Conservation (phyloP, 2,888 invertebrate genomes). For the Limnephilus rhombicus region DNA sequence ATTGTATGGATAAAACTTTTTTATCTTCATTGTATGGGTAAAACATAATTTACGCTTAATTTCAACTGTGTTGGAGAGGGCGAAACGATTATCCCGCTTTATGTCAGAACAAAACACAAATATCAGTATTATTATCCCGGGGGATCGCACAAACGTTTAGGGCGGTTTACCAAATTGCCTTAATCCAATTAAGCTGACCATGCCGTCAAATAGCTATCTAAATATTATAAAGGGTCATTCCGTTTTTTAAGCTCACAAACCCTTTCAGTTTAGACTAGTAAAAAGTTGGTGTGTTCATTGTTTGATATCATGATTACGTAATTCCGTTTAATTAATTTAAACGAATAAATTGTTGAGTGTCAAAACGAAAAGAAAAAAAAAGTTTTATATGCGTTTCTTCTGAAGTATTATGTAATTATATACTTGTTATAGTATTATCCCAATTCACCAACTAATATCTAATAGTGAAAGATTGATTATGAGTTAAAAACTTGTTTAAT, state of each 20-base stretch:
- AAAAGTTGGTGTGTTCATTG: not conserved
- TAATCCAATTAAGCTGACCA: not conserved
- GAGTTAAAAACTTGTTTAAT: no score
- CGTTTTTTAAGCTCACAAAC: not conserved
- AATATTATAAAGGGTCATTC: not conserved
- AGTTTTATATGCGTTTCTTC: not conserved
- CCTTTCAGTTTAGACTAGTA: not conserved
- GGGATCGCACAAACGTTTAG: not conserved
- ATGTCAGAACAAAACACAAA: not conserved
- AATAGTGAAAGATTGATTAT: no score
- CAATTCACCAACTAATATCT: no score
- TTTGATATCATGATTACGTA: not conserved
- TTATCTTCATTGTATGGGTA: not conserved
- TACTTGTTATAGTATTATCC: no score
- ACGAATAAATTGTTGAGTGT: not conserved
- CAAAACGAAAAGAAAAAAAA: not conserved
- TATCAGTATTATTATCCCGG: not conserved
- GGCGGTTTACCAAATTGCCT: not conserved
- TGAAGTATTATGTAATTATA: no score
- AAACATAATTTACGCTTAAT: not conserved
- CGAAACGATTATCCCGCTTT: not conserved
- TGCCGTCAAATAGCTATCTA: not conserved
- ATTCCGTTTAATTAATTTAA: not conserved
- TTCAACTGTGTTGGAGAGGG: not conserved
- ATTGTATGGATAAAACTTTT: no score